Evolutionary conservation across 2,113 vertebrate genomes (phyloP), one percentile per base, ranked within the genome.

Genomic region (Neolamprologus cancellatus): DNA sequence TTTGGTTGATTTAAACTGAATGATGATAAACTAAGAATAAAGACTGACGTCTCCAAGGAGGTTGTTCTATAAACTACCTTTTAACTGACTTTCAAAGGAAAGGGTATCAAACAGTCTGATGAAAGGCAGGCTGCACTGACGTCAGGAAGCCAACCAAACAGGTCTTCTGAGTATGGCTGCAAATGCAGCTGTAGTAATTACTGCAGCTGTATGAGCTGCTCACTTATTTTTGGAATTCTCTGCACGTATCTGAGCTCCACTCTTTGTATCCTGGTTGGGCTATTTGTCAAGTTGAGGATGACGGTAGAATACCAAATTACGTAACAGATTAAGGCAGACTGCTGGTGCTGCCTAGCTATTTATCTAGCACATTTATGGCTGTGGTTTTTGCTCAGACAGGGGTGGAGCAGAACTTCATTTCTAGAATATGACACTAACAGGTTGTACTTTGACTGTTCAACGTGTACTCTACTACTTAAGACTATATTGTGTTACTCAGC

Each of bases 181-280:
- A 83, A 88, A 85, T 54, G 50, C 69, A 53, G 57, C 39, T 28
- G 86, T 69, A 76, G 81, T 55, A 66, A 48, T 84, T 15, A 85
- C 34, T 59, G 85, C 90, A 88, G 88, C 87, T 81, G 80, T 8
- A 48, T n/a, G 78, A 78, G 48, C 61, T 3, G 52, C 25, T 34
- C 9, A 41, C 78, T 87, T 74, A 36, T 30, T 78, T 88, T 66
- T 91, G 91, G 90, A 93, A 94, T 94, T 89, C 81, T 39, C 59
- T 57, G 79, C 87, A 87, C 79, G 83, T 92, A 92, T 89, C 84
- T 86, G 89, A 78, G 82, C 71, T n/a, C n/a, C 7, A 12, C 34
- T 85, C 84, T 90, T 69, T 79, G 61, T 80, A 7, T 85, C 81
- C 84, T 54, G 57, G 12, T 81, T 41, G 80, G 32, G 69, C 82